Evolutionary conservation across 2,888 invertebrate species (phyloP).

Genomic region (Campoplex nolae): DNA sequence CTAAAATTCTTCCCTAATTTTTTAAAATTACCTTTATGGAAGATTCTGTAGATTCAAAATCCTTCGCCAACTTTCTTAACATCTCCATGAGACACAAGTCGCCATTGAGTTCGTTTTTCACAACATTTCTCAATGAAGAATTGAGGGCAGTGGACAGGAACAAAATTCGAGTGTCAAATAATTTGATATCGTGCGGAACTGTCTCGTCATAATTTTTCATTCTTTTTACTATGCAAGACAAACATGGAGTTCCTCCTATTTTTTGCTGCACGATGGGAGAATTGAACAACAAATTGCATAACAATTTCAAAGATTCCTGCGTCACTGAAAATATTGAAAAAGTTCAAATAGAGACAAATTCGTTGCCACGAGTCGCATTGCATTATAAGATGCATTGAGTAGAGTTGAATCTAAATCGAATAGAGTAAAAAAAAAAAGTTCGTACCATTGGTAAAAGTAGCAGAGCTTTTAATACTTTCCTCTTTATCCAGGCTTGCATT

Average conservation of each 20-base stretch:
- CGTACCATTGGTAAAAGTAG: slow-evolving; percentile 82
- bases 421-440: slow-evolving; percentile 32
- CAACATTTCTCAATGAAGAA: slow-evolving; percentile 88
- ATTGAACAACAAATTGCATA: slow-evolving; percentile 95
- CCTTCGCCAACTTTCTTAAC: slow-evolving; percentile 87
- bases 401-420: slow-evolving; percentile 25
- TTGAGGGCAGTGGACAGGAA: slow-evolving; percentile 95
- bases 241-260: slow-evolving; percentile 74
- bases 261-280: slow-evolving; percentile 87
- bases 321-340: slow-evolving; percentile 83
- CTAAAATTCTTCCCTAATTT: background rate
- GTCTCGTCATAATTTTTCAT: slow-evolving; percentile 88
- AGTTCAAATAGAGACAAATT: background rate
- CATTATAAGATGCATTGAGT: too few relatives aligned
- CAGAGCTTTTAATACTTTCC: slow-evolving; percentile 83
- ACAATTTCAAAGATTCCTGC: slow-evolving; percentile 93
- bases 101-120: slow-evolving; percentile 90
- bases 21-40: slow-evolving; percentile 33
- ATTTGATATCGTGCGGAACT: slow-evolving; percentile 90
- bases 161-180: slow-evolving; percentile 94
- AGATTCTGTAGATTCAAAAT: slow-evolving; percentile 30
- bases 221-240: slow-evolving; percentile 88
- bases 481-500: slow-evolving; percentile 87
- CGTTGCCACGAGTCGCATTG: too few relatives aligned
- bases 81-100: slow-evolving; percentile 89